Evolutionary conservation across 2,888 invertebrate species (phyloP).

Genomic region (Charanyca ferruginea): DNA sequence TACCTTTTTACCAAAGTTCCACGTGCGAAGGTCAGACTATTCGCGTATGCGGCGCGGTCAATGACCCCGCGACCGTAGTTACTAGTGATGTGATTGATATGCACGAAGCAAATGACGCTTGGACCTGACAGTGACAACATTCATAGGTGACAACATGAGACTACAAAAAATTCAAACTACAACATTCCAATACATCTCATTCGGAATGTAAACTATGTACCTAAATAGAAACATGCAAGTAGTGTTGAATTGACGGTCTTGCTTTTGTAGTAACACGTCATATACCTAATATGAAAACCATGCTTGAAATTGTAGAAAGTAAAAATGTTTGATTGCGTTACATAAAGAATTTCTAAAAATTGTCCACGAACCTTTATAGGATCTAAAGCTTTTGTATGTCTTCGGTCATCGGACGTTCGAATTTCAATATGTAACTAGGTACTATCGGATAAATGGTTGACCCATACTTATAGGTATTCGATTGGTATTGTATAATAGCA

Average conservation of each 20-base stretch:
- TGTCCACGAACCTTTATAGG: slow-evolving; percentile 15
- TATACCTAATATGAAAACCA: slow-evolving; percentile 31
- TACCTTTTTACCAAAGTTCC: slow-evolving; percentile 38
- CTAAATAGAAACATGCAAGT: slow-evolving; percentile 11
- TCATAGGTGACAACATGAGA: background rate
- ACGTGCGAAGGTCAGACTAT: slow-evolving; percentile 67
- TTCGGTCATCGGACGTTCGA: slow-evolving; percentile 28
- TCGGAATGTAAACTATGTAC: slow-evolving; percentile 11
- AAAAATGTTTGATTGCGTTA: slow-evolving; percentile 25
- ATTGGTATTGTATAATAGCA: background rate
- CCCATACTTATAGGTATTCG: background rate
- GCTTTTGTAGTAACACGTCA: slow-evolving; percentile 3
- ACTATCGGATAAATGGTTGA: background rate
- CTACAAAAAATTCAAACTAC: slow-evolving; percentile 8
- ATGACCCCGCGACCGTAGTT: slow-evolving; percentile 64
- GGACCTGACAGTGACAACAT: background rate
- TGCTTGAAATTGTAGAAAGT: slow-evolving; percentile 51
- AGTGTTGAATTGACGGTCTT: background rate
- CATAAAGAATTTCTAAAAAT: slow-evolving; percentile 41
- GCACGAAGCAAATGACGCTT: slow-evolving; percentile 56
- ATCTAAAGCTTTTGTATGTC: slow-evolving; percentile 16
- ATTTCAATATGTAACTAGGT: background rate
- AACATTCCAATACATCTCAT: too few relatives aligned
- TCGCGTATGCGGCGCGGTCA: slow-evolving; percentile 67
- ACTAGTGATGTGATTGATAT: slow-evolving; percentile 68